Percentiles rank a stretch among this genome's conserved stretches.
Evolutionary conservation across 2,888 invertebrate species (phyloP).

Genomic region (Brenthis hecate): DNA sequence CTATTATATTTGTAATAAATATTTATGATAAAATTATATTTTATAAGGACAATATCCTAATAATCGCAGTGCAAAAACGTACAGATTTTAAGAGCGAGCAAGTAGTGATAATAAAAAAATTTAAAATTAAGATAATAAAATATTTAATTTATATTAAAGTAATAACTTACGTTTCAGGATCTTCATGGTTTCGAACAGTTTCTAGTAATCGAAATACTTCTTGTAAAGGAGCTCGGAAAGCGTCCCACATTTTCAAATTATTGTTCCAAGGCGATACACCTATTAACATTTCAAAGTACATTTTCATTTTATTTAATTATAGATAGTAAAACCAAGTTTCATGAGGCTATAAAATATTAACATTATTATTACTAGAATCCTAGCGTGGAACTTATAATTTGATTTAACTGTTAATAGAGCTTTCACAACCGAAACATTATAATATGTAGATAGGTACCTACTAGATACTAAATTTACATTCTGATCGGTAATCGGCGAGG

Average conservation of each 20-base stretch:
- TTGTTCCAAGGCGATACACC: constrained; percentile 94
- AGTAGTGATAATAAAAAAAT: background rate
- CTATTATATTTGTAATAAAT: too few species aligned
- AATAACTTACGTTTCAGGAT: constrained; percentile 84
- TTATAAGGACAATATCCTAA: background rate
- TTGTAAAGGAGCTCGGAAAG: constrained; percentile 94
- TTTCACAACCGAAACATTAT: too few species aligned
- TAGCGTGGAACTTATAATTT: too few species aligned
- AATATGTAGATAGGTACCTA: too few species aligned
- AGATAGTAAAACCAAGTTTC: constrained; percentile 2
- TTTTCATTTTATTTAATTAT: too few species aligned
- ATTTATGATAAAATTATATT: too few species aligned
- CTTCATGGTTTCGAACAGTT: constrained; percentile 91
- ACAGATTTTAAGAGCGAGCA: background rate
- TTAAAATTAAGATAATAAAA: background rate
- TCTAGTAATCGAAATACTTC: constrained; percentile 95
- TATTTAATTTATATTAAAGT: background rate
- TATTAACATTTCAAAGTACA: constrained; percentile 45
- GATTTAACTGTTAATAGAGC: too few species aligned
- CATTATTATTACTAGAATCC: too few species aligned
- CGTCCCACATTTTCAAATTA: constrained; percentile 92
- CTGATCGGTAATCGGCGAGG: too few species aligned
- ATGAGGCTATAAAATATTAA: too few species aligned
- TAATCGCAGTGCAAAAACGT: background rate
- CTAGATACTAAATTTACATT: too few species aligned